Conservation (phyloP, 2,888 invertebrate genomes). For the Caenorhabditis wallacei region DNA sequence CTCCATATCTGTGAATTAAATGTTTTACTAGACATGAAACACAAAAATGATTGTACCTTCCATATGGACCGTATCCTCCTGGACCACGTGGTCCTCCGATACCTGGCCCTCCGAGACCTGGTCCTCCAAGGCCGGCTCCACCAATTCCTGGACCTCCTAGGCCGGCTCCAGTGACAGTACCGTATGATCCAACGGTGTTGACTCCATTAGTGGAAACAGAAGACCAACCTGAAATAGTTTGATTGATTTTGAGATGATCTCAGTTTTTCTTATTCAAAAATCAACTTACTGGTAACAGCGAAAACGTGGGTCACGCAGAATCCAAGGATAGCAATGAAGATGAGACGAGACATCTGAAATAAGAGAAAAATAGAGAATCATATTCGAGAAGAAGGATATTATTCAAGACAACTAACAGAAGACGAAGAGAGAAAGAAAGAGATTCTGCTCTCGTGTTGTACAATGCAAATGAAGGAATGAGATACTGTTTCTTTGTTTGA, state of each 20-base stretch:
- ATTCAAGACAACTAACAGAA: neutral
- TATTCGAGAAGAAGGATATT: neutral
- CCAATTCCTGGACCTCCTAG: constrained; percentile 23
- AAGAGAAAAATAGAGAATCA: neutral
- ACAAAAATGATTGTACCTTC: constrained; percentile 15
- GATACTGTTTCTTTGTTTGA: neutral
- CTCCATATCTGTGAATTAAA: constrained; percentile 26
- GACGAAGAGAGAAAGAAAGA: neutral
- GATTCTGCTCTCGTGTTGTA: neutral
- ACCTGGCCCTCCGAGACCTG: constrained; percentile 30
- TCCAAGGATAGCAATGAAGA: constrained; percentile 24
- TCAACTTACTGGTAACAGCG: constrained; percentile 47
- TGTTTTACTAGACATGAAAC: neutral
- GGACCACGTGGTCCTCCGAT: constrained; percentile 24
- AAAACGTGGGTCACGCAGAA: constrained; percentile 24
- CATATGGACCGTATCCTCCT: constrained; percentile 48
- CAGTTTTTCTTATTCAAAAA: neutral
- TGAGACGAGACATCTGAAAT: constrained; percentile 38
- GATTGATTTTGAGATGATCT: neutral
- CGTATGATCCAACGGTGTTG: constrained; percentile 40
- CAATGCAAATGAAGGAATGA: constrained; percentile 5
- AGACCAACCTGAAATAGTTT: constrained; percentile 44
- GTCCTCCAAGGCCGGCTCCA: constrained; percentile 25
- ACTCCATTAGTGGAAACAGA: constrained; percentile 45
- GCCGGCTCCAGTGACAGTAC: constrained; percentile 32